Percentiles rank a stretch among this genome's conserved stretches.
Conservation (phyloP, 1,140 invertebrate species). For the Pectinophora gossypiella region DNA sequence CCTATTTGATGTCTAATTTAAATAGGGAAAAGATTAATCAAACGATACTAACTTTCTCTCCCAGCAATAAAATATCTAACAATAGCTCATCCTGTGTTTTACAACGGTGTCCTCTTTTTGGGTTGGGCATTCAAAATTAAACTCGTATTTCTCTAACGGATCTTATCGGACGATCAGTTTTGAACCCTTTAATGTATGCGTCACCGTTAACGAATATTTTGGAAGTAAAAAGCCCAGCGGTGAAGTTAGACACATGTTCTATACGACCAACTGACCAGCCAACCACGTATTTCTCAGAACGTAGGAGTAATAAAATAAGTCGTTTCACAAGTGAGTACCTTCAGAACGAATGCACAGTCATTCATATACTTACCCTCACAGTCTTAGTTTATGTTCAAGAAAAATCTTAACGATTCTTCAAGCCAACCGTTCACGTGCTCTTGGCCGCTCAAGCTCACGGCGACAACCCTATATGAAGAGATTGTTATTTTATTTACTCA, state of each 20-base stretch:
- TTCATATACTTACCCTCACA: too few species aligned
- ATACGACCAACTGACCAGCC: conserved; percentile 19
- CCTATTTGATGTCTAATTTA: conserved; percentile 56
- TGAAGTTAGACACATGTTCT: conserved; percentile 22
- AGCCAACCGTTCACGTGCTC: too few species aligned
- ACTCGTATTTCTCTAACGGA: conserved; percentile 51
- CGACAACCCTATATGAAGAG: too few species aligned
- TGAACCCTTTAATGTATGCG: conserved; percentile 58
- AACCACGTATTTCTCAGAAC: conserved; percentile 31
- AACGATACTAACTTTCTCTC: conserved; percentile 55
- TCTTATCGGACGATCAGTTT: conserved; percentile 60
- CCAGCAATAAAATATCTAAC: conserved; percentile 56
- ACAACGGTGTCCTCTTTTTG: conserved; percentile 42
- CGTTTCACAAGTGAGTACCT: conserved; percentile 41
- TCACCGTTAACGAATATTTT: conserved; percentile 42
- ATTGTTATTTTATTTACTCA: not conserved
- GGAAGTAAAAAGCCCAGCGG: conserved; percentile 23
- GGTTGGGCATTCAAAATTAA: conserved; percentile 40
- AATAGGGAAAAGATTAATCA: conserved; percentile 61
- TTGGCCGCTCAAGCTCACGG: too few species aligned
- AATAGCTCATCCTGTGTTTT: conserved; percentile 52
- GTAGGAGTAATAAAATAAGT: conserved; percentile 40
- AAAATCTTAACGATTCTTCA: too few species aligned
- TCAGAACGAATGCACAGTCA: conserved; percentile 31
- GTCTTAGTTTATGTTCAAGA: conserved; percentile 31